Conservation (phyloP, 2,113 vertebrate species). For the Platanista minor region DNA sequence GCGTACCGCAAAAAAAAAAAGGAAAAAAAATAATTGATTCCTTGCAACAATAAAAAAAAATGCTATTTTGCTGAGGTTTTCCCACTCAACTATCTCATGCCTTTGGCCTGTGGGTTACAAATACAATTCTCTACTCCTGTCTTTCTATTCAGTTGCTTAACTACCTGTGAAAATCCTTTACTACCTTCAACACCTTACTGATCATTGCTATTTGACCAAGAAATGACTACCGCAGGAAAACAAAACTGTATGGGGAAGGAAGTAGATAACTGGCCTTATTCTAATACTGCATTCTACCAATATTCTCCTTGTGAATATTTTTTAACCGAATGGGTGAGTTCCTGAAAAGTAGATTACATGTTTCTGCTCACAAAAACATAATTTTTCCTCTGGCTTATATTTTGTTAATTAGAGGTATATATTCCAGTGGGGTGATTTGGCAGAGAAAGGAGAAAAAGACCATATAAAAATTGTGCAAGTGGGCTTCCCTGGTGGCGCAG, state of each 20-base stretch:
- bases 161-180: conserved; percentile 13
- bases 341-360: neutral
- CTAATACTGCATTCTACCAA: neutral
- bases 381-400: neutral
- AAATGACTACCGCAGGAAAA: neutral
- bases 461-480: neutral
- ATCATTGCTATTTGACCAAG: neutral
- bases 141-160: neutral
- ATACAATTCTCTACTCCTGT: neutral
- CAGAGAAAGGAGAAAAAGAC: neutral
- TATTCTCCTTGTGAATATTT: neutral
- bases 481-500: too few relatives aligned
- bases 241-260: neutral
- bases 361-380: neutral
- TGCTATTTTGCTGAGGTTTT: neutral
- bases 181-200: neutral
- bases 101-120: neutral
- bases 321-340: neutral
- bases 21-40: too few relatives aligned
- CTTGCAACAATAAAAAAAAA: neutral
- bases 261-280: neutral
- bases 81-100: neutral
- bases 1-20: too few relatives aligned
- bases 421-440: neutral
- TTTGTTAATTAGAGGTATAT: neutral